Evolutionary conservation across 1,140 invertebrate species (phyloP).

Genomic region (Drosophila grimshawi): DNA sequence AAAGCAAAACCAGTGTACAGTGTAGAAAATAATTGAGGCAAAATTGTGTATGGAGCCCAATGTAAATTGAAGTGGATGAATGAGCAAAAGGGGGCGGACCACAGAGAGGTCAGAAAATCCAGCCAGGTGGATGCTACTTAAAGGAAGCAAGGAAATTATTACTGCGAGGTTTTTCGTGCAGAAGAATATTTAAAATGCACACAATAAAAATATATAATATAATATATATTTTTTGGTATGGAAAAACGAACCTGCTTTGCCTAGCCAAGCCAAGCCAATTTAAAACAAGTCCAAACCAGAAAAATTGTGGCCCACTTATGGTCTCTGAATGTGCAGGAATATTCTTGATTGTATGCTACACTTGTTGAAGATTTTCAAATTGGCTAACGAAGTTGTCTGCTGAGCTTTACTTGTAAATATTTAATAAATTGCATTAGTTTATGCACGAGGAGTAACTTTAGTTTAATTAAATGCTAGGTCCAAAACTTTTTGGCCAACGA

Average conservation of each 20-base stretch:
- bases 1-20: constrained; percentile 4
- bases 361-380: constrained; percentile 27
- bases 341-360: constrained; percentile 12
- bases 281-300: constrained; percentile 35
- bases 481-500: constrained; percentile 60
- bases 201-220: not conserved
- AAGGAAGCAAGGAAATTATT: constrained; percentile 17
- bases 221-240: not conserved
- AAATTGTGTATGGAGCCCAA: not conserved
- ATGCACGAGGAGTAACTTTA: constrained; percentile 46
- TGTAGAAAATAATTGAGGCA: not conserved
- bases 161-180: not conserved
- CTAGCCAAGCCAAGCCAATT: constrained; percentile 19
- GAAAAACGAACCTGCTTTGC: constrained; percentile 13
- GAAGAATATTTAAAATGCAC: constrained; percentile 13
- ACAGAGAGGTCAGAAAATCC: constrained; percentile 23
- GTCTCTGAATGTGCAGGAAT: not conserved
- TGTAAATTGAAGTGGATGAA: constrained; percentile 51
- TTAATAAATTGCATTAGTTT: constrained; percentile 78
- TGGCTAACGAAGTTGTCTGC: constrained; percentile 62
- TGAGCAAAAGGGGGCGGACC: constrained; percentile 14
- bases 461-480: constrained; percentile 72
- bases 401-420: constrained; percentile 62
- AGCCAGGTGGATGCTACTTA: constrained; percentile 9
- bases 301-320: constrained; percentile 21